A percentile compares a stretch with the other conserved stretches of the same genome.
These are phyloP conservation scores for Dryas iulia DNA, from an alignment of 1,140 invertebrate genomes.

Conservation along the genomic window DNA sequence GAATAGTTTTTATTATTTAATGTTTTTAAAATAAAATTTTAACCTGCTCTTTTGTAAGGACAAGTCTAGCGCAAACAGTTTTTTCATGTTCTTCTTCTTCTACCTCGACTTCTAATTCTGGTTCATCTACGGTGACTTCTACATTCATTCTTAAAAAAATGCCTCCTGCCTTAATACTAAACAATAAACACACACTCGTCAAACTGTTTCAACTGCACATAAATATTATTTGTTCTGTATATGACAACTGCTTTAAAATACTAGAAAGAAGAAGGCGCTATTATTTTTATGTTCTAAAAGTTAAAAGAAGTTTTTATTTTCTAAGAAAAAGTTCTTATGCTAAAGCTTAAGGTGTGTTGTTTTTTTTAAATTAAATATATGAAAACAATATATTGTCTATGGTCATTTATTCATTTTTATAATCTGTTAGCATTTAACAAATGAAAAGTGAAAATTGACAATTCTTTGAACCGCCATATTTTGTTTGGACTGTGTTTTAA, in stretches of 20 bases:
- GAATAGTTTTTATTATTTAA: background rate
- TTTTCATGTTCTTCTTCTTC: constrained; percentile 48
- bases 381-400: background rate
- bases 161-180: background rate
- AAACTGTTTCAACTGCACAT: too few relatives aligned
- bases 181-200: too few relatives aligned
- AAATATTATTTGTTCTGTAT: too few relatives aligned
- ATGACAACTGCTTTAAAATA: too few relatives aligned
- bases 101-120: constrained; percentile 37
- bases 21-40: background rate
- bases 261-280: too few relatives aligned
- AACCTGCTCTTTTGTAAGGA: constrained; percentile 53
- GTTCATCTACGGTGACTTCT: constrained; percentile 39
- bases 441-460: background rate
- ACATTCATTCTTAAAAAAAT: constrained; percentile 36
- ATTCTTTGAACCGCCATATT: constrained; percentile 43
- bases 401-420: background rate
- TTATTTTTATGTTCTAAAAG: too few relatives aligned
- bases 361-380: background rate
- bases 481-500: constrained; percentile 53
- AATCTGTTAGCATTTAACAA: background rate
- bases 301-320: too few relatives aligned
- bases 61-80: constrained; percentile 47
- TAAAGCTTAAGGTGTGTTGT: background rate
- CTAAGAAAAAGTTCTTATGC: background rate